phyloP scores from a whole-genome alignment of 2,888 invertebrate genomes.

The Tachina fera region DNA sequence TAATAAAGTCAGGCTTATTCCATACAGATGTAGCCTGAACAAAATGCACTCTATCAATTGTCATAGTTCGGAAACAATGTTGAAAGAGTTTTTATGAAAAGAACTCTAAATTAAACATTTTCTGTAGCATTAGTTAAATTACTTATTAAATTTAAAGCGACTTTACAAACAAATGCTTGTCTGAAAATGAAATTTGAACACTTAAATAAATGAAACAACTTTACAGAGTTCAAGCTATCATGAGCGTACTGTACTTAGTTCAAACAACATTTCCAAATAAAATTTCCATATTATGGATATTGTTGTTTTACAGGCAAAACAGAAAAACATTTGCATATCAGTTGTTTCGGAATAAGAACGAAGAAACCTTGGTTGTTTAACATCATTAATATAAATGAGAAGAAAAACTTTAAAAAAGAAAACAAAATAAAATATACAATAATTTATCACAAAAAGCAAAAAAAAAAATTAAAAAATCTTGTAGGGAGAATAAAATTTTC shows the following conservation, averaged over 20 bases:
- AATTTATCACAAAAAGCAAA: slow-evolving; percentile 22
- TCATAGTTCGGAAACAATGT: no score
- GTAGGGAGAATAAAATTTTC: slow-evolving; percentile 49
- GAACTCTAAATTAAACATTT: no score
- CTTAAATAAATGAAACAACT: no score
- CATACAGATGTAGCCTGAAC: no score
- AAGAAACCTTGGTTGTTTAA: slow-evolving; percentile 35
- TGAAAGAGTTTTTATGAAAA: no score
- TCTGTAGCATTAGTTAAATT: no score
- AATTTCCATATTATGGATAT: slow-evolving; percentile 68
- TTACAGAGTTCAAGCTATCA: neutral
- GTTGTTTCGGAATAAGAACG: slow-evolving; percentile 45
- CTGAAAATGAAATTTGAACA: no score
- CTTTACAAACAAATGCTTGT: no score
- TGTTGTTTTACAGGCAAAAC: slow-evolving; percentile 2
- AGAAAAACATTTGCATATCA: slow-evolving; percentile 62
- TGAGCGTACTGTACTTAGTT: neutral
- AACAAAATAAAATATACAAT: slow-evolving; percentile 27
- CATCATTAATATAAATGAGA: slow-evolving; percentile 64
- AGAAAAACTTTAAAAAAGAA: slow-evolving; percentile 35
- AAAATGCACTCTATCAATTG: no score
- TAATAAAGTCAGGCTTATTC: no score
- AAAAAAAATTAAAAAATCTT: slow-evolving; percentile 1
- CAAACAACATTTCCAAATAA: slow-evolving; percentile 28
- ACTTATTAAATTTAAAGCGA: no score